A percentile compares a stretch with the other conserved stretches of the same genome.
Conservation (phyloP, 2,888 invertebrate genomes). For the Dasysyrphus albostriatus region DNA sequence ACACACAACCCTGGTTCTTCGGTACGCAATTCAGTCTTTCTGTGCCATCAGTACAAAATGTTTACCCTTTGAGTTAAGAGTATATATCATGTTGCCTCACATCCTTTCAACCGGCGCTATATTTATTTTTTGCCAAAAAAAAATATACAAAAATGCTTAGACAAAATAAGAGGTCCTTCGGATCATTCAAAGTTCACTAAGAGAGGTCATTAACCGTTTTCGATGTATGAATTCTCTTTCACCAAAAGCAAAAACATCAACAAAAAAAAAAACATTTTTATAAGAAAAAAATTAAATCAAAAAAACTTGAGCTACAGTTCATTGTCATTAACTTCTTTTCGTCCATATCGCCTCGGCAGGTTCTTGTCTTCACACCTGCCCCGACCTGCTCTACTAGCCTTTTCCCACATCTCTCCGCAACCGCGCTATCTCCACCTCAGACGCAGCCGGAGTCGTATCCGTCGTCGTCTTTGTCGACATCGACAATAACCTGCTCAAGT, state of each 20-base stretch:
- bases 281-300: not conserved
- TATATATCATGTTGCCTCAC: not conserved
- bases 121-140: not conserved
- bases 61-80: constrained; percentile 2
- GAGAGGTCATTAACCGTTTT: constrained; percentile 70
- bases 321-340: constrained; percentile 41
- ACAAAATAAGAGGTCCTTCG: constrained; percentile 39
- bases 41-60: not conserved
- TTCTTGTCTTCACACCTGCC: constrained; percentile 9
- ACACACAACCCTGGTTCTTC: not conserved
- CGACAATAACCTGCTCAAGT: constrained; percentile 67
- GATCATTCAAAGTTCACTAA: constrained; percentile 28
- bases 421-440: not conserved
- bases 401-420: not conserved
- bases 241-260: constrained; percentile 8
- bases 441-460: not conserved
- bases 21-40: not conserved
- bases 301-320: constrained; percentile 34
- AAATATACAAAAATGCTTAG: constrained; percentile 34
- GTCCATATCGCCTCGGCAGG: constrained; percentile 36
- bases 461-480: not conserved
- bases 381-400: constrained; percentile 21
- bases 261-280: constrained; percentile 20
- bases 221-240: constrained; percentile 44
- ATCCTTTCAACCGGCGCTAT: not conserved